These are phyloP conservation scores for Pseudocheirus occidentalis DNA, from an alignment of 2,797 vertebrate genomes.

Conservation along the genomic window DNA sequence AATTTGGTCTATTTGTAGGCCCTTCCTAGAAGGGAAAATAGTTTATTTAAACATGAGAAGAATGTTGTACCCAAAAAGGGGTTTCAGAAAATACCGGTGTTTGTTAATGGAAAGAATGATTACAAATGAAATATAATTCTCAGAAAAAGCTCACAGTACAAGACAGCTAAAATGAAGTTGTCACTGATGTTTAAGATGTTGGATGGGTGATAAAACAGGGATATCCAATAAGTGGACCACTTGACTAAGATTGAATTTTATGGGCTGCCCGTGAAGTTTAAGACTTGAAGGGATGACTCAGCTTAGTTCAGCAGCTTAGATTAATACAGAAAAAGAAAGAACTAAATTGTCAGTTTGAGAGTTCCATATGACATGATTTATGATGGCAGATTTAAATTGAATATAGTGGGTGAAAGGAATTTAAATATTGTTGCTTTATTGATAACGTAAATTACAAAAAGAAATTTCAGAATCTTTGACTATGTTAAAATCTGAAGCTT, in stretches of 20 bases:
- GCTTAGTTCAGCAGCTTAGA: not conserved
- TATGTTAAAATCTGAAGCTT: not conserved
- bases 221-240: not conserved
- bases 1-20: not conserved
- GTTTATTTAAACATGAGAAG: not conserved
- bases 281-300: not conserved
- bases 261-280: not conserved
- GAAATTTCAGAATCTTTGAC: not conserved
- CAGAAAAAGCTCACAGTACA: not conserved
- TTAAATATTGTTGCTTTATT: not conserved
- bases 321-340: not conserved
- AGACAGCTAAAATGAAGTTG: not conserved
- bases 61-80: not conserved
- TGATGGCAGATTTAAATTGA: not conserved
- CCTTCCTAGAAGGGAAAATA: not conserved
- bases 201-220: not conserved
- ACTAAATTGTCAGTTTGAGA: not conserved
- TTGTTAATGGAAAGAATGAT: not conserved
- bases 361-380: not conserved
- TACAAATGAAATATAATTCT: not conserved
- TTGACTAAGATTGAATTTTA: not conserved
- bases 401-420: not conserved
- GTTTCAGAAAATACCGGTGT: not conserved
- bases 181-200: not conserved
- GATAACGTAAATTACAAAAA: not conserved